Percentiles rank a stretch among this genome's conserved stretches.
These are phyloP conservation scores for Scolanthus callimorphus DNA, from an alignment of 92 coral and sea anemone species.

Conservation along the genomic window DNA sequence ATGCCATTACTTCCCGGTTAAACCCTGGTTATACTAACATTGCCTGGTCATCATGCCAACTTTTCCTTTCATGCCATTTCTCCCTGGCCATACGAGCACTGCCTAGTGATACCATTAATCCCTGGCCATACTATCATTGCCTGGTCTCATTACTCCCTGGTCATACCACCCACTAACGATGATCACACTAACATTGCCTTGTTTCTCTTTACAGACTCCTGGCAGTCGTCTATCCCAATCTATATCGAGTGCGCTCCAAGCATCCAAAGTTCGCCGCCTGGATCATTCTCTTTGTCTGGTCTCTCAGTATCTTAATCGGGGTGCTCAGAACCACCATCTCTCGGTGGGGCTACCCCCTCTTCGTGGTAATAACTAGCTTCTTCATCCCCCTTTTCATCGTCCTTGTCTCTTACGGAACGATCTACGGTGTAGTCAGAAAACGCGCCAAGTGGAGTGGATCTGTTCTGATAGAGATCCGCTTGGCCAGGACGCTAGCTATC, in stretches of 20 bases:
- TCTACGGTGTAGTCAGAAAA: slow-evolving; percentile 68
- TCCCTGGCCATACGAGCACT: no score
- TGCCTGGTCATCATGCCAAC: no score
- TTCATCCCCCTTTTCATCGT: slow-evolving; percentile 61
- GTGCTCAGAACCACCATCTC: slow-evolving; percentile 21
- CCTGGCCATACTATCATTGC: no score
- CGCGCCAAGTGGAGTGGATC: slow-evolving; percentile 89
- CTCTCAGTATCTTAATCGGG: slow-evolving; percentile 47
- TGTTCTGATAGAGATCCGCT: slow-evolving; percentile 74
- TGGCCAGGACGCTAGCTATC: slow-evolving; percentile 82
- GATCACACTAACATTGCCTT: no score
- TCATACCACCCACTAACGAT: no score
- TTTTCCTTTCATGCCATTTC: no score
- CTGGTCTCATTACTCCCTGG: no score
- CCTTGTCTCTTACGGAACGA: slow-evolving; percentile 56
- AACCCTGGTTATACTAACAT: no score
- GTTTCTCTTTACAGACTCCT: slow-evolving; percentile 34
- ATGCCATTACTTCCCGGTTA: no score
- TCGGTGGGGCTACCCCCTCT: slow-evolving; percentile 48
- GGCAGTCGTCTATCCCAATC: slow-evolving; percentile 77
- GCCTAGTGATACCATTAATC: no score
- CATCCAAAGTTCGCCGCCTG: slow-evolving; percentile 59
- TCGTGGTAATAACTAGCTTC: slow-evolving; percentile 62
- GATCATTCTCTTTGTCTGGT: slow-evolving; percentile 63
- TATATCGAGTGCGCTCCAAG: slow-evolving; percentile 61